Percentiles rank a stretch among this genome's conserved stretches.
These are phyloP conservation scores for Onthophagus taurus DNA, from an alignment of 1,140 invertebrate species.

Conservation along the genomic window DNA sequence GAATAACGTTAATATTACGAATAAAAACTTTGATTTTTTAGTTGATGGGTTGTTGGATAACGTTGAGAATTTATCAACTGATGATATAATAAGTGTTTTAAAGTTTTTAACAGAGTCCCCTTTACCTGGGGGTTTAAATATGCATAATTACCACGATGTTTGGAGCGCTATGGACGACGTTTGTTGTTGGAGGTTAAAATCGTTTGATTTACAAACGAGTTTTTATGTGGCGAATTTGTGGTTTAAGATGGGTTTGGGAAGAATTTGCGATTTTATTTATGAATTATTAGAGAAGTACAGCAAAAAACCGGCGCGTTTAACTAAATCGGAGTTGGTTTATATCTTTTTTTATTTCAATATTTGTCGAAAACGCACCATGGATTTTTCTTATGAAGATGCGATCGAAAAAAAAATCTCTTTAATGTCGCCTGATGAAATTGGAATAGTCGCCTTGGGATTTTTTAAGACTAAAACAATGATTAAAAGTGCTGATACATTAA, in stretches of 20 bases:
- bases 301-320: slow-evolving; percentile 38
- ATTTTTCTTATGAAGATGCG: slow-evolving; percentile 46
- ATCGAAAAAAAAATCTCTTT: slow-evolving; percentile 38
- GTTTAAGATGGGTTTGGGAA: slow-evolving; percentile 14
- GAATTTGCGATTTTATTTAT: slow-evolving; percentile 38
- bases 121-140: slow-evolving; percentile 24
- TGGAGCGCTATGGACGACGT: slow-evolving; percentile 46
- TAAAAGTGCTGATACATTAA: slow-evolving; percentile 36
- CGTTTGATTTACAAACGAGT: slow-evolving; percentile 36
- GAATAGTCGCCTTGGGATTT: slow-evolving; percentile 48
- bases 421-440: slow-evolving; percentile 45
- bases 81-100: slow-evolving; percentile 36
- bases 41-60: slow-evolving; percentile 36
- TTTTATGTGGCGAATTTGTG: slow-evolving; percentile 42
- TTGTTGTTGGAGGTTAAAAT: slow-evolving; percentile 36
- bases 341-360: slow-evolving; percentile 46
- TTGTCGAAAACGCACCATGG: slow-evolving; percentile 33
- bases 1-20: slow-evolving; percentile 34
- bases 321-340: slow-evolving; percentile 43
- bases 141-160: slow-evolving; percentile 42
- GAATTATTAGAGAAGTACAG: slow-evolving; percentile 39
- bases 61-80: slow-evolving; percentile 36
- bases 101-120: slow-evolving; percentile 34
- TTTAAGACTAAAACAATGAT: slow-evolving; percentile 50
- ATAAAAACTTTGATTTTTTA: slow-evolving; percentile 35